Base-by-base conservation (phyloP, 2,888 invertebrate species). In the Euzophera pinguis region DNA sequence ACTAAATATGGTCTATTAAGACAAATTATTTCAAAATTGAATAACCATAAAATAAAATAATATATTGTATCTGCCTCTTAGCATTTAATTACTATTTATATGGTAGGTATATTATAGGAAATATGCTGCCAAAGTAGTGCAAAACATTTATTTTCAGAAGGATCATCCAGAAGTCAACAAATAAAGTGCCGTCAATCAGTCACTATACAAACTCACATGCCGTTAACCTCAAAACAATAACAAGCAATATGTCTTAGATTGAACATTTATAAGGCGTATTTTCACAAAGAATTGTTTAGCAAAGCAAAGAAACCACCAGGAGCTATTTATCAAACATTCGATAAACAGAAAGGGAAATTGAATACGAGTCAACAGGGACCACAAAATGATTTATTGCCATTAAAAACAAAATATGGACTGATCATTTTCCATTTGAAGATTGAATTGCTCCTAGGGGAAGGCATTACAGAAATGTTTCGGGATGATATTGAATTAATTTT, bases 331-430 rank as follows among this genome's bases (percentile, higher is more conserved):
- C 88, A 89, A 87, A 83, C 76, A 76, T 74, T 80, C 85, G 82
- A 86, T 87, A 89, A 88, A 86, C 84, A 84, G 81, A 78, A 81
- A 81, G 81, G 87, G 84, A 86, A 89, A 90, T 89, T 90, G 89
- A 86, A 89, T 81, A 78, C 73, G 74, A 87, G 81, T 86, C 86
- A 82, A 80, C 75, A 73, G 81, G 78, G 82, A 83, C 82, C 75
- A 73, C 63, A 65, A 78, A 78, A 83, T 89, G 86, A 89, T 89
- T 87, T 88, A 88, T 88, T 82, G 77, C 73, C 69, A 81, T 82
- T 83, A 84, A 82, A 87, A 83, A 87, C 85, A 87, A 86, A 88
- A 84, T 84, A 80, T 78, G 73, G 76, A 79, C 77, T 82, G 84
- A 87, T 89, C 83, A 84, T 84, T 85, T 84, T 78, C 81, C 75